Conservation (phyloP, 2,888 invertebrate genomes). For the Galeopsomyia nigrocyanea region DNA sequence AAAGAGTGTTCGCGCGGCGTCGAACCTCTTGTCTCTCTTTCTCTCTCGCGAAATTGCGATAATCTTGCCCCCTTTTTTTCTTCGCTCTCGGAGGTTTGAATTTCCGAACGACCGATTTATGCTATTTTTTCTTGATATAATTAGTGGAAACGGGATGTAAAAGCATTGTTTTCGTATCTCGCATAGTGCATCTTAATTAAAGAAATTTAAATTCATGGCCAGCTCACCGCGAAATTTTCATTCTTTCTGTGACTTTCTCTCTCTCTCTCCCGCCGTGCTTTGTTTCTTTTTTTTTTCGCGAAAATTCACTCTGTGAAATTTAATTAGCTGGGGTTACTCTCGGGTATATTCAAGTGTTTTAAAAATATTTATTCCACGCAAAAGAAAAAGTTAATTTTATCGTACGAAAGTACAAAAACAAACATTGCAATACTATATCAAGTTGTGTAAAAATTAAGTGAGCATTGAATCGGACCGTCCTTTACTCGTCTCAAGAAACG, state of each 20-base stretch:
- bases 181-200: conserved; percentile 64
- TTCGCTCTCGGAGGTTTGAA: not conserved
- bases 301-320: too few species aligned
- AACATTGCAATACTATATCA: too few species aligned
- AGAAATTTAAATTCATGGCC: conserved; percentile 68
- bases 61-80: too few species aligned
- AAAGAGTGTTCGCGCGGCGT: too few species aligned
- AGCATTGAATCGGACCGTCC: too few species aligned
- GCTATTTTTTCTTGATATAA: conserved; percentile 11
- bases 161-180: conserved; percentile 41
- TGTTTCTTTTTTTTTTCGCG: conserved; percentile 14
- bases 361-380: too few species aligned
- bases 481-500: not conserved
- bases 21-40: not conserved
- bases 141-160: conserved; percentile 42
- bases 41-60: not conserved
- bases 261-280: conserved; percentile 1
- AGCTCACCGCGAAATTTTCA: conserved; percentile 30
- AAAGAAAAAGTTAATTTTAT: too few species aligned
- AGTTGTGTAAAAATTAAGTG: too few species aligned
- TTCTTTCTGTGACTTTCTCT: conserved; percentile 9
- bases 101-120: not conserved
- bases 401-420: too few species aligned
- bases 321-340: too few species aligned
- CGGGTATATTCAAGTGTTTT: too few species aligned